Percentiles rank a stretch among this genome's conserved stretches.
Evolutionary conservation across 2,888 invertebrate species (phyloP).

Genomic region (Spatulosminthurus flaviceps): DNA sequence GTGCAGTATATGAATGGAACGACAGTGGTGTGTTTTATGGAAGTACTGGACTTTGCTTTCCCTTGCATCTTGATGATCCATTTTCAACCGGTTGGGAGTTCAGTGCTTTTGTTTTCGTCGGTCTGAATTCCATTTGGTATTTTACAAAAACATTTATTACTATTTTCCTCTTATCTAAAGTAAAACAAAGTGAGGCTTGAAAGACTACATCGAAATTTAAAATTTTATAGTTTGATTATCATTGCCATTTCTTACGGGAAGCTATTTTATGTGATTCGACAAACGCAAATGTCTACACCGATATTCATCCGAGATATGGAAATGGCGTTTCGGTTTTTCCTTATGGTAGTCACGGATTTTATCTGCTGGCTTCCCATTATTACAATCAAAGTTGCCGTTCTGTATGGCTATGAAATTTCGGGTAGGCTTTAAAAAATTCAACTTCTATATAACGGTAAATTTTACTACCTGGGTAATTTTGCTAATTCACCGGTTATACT

Average conservation of each 20-base stretch:
- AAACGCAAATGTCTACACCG: slow-evolving; percentile 72
- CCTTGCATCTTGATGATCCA: slow-evolving; percentile 76
- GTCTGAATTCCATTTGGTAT: slow-evolving; percentile 73
- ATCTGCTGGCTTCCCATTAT: slow-evolving; percentile 78
- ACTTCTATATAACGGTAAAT: too few species aligned
- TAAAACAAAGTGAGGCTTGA: background rate
- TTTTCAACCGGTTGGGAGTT: slow-evolving; percentile 77
- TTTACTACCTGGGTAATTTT: too few species aligned
- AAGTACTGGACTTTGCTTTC: slow-evolving; percentile 76
- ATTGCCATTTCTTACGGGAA: slow-evolving; percentile 73
- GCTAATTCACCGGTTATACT: too few species aligned
- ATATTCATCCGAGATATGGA: slow-evolving; percentile 70
- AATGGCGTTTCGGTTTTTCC: slow-evolving; percentile 75
- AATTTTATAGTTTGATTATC: slow-evolving; percentile 69
- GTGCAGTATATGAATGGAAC: slow-evolving; percentile 70
- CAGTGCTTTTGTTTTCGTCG: slow-evolving; percentile 76
- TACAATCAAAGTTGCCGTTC: slow-evolving; percentile 72
- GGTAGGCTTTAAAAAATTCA: slow-evolving; percentile 67
- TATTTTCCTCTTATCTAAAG: background rate
- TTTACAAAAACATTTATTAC: too few species aligned
- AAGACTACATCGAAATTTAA: background rate
- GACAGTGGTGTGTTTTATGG: slow-evolving; percentile 74
- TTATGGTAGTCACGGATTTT: slow-evolving; percentile 77
- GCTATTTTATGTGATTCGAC: slow-evolving; percentile 74
- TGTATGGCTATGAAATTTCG: slow-evolving; percentile 70